phyloP scores from a whole-genome alignment of 2,888 invertebrate species.

The Drosophila setosimentum region DNA sequence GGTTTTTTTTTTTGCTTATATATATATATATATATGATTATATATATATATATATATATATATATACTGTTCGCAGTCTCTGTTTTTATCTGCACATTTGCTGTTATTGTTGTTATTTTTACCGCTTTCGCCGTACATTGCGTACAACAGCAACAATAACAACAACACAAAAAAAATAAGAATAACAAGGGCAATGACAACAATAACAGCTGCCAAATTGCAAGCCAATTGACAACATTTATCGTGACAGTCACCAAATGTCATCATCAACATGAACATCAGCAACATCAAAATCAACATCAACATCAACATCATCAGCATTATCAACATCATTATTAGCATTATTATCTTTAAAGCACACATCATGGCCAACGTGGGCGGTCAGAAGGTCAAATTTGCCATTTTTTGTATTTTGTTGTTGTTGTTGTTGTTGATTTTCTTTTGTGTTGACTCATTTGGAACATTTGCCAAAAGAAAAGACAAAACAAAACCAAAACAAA shows the following conservation, averaged over 20 bases:
- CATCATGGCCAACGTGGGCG: constrained; percentile 53
- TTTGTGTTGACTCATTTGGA: constrained; percentile 28
- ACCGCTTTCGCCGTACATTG: constrained; percentile 52
- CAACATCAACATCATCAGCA: constrained; percentile 28
- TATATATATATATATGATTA: neutral
- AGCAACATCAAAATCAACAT: constrained; percentile 20
- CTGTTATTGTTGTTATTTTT: constrained; percentile 48
- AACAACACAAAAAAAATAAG: constrained; percentile 27
- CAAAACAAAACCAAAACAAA: constrained; percentile 19
- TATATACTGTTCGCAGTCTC: constrained; percentile 42
- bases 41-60: neutral
- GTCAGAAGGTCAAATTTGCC: constrained; percentile 58
- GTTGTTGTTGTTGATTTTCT: constrained; percentile 2
- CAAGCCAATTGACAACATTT: constrained; percentile 62
- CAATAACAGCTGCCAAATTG: constrained; percentile 63
- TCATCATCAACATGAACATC: constrained; percentile 36
- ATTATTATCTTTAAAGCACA: constrained; percentile 36
- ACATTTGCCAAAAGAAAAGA: constrained; percentile 21
- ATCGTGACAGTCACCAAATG: constrained; percentile 50
- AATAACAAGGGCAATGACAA: constrained; percentile 56
- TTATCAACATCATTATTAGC: constrained; percentile 38
- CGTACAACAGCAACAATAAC: constrained; percentile 26
- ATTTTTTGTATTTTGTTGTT: constrained; percentile 15
- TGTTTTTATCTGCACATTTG: constrained; percentile 71
- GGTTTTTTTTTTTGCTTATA: constrained; percentile 13